These are phyloP conservation scores for Uloborus plumipes DNA, from an alignment of 2,888 invertebrate genomes.

Conservation along the genomic window DNA sequence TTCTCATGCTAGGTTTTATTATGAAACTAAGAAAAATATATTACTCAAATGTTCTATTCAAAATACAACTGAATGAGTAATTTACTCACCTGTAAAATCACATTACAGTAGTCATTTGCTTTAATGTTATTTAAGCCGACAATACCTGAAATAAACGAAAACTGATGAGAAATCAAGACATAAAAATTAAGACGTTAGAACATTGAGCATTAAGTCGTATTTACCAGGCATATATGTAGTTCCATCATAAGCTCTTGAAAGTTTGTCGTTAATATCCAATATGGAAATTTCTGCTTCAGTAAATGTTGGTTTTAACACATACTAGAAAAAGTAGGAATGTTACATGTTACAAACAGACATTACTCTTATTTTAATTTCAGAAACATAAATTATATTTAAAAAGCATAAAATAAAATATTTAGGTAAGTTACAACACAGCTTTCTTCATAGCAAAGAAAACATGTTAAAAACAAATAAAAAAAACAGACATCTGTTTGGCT, in stretches of 20 bases:
- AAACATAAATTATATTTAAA: neutral
- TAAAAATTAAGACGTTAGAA: neutral
- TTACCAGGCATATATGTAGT: conserved; percentile 93
- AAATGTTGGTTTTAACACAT: conserved; percentile 97
- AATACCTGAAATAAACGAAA: conserved; percentile 75
- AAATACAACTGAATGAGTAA: neutral
- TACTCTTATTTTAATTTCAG: neutral
- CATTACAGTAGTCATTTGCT: conserved; percentile 99
- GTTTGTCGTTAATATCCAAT: conserved; percentile 84
- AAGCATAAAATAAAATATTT: neutral
- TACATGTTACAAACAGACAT: neutral
- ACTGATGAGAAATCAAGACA: neutral
- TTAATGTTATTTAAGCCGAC: conserved; percentile 99
- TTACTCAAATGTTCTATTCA: neutral
- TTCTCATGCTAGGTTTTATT: too few relatives aligned
- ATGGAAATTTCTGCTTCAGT: conserved; percentile 84
- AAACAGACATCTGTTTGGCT: too few relatives aligned
- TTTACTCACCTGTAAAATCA: conserved; percentile 86
- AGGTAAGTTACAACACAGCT: neutral
- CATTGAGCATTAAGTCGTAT: neutral
- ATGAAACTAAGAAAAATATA: too few relatives aligned
- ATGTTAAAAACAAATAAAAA: too few relatives aligned
- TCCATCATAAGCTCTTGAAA: conserved; percentile 95
- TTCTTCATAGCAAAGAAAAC: too few relatives aligned
- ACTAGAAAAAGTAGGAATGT: conserved; percentile 73